Conservation (phyloP, 2,113 vertebrate genomes). For the Pipa parva region DNA sequence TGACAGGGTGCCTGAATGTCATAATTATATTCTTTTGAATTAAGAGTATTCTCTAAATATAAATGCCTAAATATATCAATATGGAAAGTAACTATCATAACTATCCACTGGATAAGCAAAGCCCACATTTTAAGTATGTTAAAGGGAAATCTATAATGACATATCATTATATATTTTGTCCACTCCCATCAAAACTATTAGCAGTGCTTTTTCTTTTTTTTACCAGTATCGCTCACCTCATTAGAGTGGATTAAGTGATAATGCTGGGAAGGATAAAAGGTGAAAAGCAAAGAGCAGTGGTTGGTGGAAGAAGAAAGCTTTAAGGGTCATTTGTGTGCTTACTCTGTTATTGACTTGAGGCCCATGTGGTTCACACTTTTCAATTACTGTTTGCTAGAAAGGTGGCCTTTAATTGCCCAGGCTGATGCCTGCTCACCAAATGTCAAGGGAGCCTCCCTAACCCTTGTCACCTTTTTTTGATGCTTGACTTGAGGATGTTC, state of each 20-base stretch:
- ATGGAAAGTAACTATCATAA: no score
- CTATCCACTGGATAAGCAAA: no score
- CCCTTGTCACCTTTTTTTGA: conserved; percentile 66
- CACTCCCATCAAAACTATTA: conserved; percentile 2
- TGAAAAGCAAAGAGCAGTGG: conserved; percentile 57
- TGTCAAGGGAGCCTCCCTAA: conserved; percentile 69
- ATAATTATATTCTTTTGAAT: no score
- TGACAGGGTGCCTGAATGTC: conserved; percentile 21
- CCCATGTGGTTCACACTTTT: conserved; percentile 75
- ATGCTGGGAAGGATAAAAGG: conserved; percentile 76
- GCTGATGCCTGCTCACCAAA: conserved; percentile 65
- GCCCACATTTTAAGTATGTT: no score
- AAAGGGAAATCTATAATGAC: not conserved
- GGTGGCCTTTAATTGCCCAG: conserved; percentile 77
- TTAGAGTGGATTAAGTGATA: conserved; percentile 79
- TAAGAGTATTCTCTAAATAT: no score
- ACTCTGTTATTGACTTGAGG: conserved; percentile 75
- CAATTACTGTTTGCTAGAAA: conserved; percentile 72
- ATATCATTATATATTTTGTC: conserved; percentile 1
- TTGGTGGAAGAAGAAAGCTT: conserved; percentile 51
- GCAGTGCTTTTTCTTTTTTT: conserved; percentile 46
- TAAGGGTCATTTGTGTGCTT: conserved; percentile 59
- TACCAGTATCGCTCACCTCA: conserved; percentile 65
- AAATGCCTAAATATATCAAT: no score
- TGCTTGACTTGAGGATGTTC: conserved; percentile 71